phyloP scores from a whole-genome alignment of 2,797 vertebrate genomes.

The Liparis tanakae region DNA sequence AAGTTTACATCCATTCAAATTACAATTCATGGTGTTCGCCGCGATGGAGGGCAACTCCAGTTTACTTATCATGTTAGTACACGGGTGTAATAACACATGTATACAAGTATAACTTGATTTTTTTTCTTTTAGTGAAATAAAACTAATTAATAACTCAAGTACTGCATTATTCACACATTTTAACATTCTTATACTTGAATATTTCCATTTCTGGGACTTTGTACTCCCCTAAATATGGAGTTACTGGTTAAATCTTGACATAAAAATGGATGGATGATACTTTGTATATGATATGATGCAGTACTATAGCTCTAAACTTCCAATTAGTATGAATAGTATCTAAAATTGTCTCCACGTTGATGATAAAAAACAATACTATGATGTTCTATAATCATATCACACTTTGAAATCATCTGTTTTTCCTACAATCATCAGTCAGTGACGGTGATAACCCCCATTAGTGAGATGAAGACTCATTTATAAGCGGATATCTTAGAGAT shows the following conservation, averaged over 20 bases:
- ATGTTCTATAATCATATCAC: no score
- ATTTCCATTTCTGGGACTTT: neutral
- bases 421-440: neutral
- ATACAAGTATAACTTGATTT: neutral
- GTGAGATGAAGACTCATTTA: neutral
- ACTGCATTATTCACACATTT: no score
- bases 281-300: no score
- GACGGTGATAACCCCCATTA: neutral
- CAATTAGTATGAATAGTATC: neutral
- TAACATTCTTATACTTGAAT: neutral
- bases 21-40: neutral
- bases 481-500: neutral
- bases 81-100: neutral
- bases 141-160: no score
- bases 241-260: no score
- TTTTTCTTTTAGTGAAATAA: neutral
- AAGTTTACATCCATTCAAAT: slow-evolving; percentile 20
- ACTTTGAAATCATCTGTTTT: neutral
- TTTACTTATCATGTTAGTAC: neutral
- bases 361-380: no score
- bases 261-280: no score
- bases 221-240: no score
- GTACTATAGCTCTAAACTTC: no score
- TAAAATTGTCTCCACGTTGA: neutral
- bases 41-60: neutral